Evolutionary conservation across 2,113 vertebrate genomes (phyloP).

Genomic region (Hemicordylus capensis): DNA sequence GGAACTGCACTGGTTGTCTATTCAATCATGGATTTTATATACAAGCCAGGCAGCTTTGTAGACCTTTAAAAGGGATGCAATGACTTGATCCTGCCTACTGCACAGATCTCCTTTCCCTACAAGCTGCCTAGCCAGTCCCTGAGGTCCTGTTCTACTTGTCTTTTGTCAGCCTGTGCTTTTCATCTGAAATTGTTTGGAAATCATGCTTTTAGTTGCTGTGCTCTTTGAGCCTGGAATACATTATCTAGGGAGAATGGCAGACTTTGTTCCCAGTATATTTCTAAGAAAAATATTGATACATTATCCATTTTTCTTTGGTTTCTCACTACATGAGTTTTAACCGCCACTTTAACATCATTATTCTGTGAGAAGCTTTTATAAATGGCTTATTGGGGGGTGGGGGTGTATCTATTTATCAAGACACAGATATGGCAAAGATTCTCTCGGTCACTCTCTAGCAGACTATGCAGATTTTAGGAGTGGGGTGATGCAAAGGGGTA

Average conservation of each 20-base stretch:
- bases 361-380: neutral
- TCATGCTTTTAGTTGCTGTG: conserved; percentile 15
- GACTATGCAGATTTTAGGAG: neutral
- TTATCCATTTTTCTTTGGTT: conserved; percentile 6
- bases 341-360: neutral
- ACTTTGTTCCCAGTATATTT: conserved; percentile 15
- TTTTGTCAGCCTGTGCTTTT: conserved; percentile 37
- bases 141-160: conserved; percentile 5
- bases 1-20: conserved; percentile 36
- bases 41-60: conserved; percentile 50
- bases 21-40: conserved; percentile 57
- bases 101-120: conserved; percentile 33
- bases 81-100: conserved; percentile 35
- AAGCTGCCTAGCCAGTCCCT: conserved; percentile 13
- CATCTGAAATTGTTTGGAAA: conserved; percentile 38
- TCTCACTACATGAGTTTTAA: neutral
- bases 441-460: neutral
- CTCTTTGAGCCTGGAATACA: conserved; percentile 16
- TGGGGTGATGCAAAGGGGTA: too few relatives aligned
- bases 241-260: neutral
- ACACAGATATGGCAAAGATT: too few relatives aligned
- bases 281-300: conserved; percentile 18
- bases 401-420: too few relatives aligned
- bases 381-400: neutral
- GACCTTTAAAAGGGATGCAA: conserved; percentile 53